A percentile compares a stretch with the other conserved stretches of the same genome.
Conservation (phyloP, 1,140 invertebrate species). For the Drosophila elegans region DNA sequence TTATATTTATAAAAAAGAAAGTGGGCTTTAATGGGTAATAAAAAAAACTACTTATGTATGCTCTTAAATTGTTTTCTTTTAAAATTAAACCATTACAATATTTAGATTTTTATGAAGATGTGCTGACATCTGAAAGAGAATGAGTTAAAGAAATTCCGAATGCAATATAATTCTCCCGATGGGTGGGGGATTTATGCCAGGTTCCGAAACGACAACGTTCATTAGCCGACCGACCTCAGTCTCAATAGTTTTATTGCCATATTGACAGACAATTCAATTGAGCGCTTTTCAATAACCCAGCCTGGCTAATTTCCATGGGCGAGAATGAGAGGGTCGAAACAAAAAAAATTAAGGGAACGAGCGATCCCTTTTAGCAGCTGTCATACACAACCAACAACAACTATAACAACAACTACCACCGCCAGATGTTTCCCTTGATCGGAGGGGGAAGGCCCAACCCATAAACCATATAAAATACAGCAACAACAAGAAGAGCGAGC, state of each 20-base stretch:
- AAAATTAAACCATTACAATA: not conserved
- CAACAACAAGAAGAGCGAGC: slow-evolving; percentile 22
- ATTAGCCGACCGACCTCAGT: slow-evolving; percentile 41
- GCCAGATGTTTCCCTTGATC: slow-evolving; percentile 68
- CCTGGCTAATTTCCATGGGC: slow-evolving; percentile 35
- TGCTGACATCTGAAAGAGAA: slow-evolving; percentile 1
- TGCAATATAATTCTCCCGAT: not conserved
- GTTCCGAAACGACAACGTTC: not conserved
- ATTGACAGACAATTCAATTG: slow-evolving; percentile 79
- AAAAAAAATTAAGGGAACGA: slow-evolving; percentile 1
- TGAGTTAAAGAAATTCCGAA: not conserved
- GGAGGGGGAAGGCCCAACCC: slow-evolving; percentile 48
- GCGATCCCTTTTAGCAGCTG: slow-evolving; percentile 74
- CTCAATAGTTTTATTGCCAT: slow-evolving; percentile 71
- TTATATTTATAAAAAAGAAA: too few relatives aligned
- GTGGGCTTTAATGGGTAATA: too few relatives aligned
- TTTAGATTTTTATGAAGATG: not conserved
- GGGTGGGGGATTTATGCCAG: not conserved
- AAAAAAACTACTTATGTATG: not conserved
- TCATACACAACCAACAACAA: slow-evolving; percentile 32
- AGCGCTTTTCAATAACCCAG: slow-evolving; percentile 36
- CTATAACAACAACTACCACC: slow-evolving; percentile 18
- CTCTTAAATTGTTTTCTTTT: not conserved
- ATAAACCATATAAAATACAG: slow-evolving; percentile 72
- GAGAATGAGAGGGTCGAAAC: slow-evolving; percentile 30